Base-by-base conservation (phyloP, 1,140 invertebrate species). In the Gryon sp. region DNA sequence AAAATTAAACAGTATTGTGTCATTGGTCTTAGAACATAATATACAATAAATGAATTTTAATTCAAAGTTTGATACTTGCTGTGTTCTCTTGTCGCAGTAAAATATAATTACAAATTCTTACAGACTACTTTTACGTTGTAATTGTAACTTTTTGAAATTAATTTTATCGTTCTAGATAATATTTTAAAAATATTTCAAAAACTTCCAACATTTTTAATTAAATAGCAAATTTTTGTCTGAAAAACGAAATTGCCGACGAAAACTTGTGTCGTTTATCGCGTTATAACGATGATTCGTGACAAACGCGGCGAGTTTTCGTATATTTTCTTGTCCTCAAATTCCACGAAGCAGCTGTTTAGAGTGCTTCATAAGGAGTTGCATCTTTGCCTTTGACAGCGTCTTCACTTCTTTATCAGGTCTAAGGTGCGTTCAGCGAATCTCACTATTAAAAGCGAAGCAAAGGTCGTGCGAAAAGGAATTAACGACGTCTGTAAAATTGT, bases 351-450 rank as follows among this genome's bases (percentile, higher is more conserved):
- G 34, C 52, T 30, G 46, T 1, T 15, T 53, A n/a, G 60, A 60
- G 34, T 53, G 38, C 30, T 73, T 63, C 50, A 50, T 74, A 63
- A 57, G 57, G 52, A 59, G 19, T 18, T 19, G 15, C 50, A 18
- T 36, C 68, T 55, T 63, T 62, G 46, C 32, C 69, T 73, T 73
- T 73, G 59, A 73, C 40, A 63, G 24, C 20, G 18, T 59, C 2
- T 41, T 60, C 46, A 38, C 36, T 70, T 46, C 34, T 62, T 60
- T 53, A 70, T 60, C 66, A 28, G 14, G 24, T 4, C 22, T n/a
- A n/a, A n/a, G n/a, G 30, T 16, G 30, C 34, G 65, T 30, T 50
- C 43, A 41, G 26, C 18, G 14, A 12, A 70, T 52, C 30, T 4
- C 18, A 4, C n/a, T 6, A 15, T 53, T 57, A 14, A 15, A 19